These are phyloP conservation scores for Clarias macrocephalus DNA, from an alignment of 2,113 vertebrate genomes.

Conservation along the genomic window DNA sequence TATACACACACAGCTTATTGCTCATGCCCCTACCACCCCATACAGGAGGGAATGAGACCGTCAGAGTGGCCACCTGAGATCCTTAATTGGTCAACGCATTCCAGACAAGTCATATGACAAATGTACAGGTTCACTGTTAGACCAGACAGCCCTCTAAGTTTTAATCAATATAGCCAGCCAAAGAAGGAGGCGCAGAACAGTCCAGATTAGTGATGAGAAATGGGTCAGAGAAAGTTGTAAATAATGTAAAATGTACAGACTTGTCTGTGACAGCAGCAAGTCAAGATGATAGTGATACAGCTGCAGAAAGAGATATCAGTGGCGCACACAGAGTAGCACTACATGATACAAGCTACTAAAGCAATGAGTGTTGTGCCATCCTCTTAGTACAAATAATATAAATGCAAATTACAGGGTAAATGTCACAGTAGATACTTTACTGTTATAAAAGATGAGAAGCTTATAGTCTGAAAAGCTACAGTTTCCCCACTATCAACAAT, in stretches of 20 bases:
- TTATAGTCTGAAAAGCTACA: not conserved
- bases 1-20: not conserved
- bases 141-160: not conserved
- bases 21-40: not conserved
- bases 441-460: not conserved
- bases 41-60: not conserved
- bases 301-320: not conserved
- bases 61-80: not conserved
- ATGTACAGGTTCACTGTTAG: not conserved
- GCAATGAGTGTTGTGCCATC: not conserved
- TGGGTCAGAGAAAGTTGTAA: not conserved
- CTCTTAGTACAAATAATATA: not conserved
- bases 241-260: not conserved
- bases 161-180: not conserved
- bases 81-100: not conserved
- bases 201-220: not conserved
- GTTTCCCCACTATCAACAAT: not conserved
- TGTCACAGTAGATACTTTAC: not conserved
- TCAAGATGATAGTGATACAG: not conserved
- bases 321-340: not conserved
- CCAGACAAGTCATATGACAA: not conserved
- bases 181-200: not conserved
- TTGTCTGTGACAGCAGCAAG: not conserved
- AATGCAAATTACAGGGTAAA: not conserved
- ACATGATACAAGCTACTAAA: not conserved